Percentiles rank a stretch among this genome's conserved stretches.
Evolutionary conservation across 2,888 invertebrate genomes (phyloP).

Genomic region (Diloba caeruleocephala): DNA sequence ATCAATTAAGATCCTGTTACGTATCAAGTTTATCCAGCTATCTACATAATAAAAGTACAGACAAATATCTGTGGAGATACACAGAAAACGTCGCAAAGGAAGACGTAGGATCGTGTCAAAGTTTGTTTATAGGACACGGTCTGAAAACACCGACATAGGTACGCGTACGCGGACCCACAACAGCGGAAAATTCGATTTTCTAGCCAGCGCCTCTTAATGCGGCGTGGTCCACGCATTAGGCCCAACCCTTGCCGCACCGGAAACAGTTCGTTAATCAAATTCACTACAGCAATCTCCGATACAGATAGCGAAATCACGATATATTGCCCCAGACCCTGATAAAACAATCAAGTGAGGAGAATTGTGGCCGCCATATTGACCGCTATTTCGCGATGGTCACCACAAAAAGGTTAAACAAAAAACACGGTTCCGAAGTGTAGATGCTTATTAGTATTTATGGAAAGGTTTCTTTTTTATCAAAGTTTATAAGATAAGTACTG

Average conservation of each 20-base stretch:
- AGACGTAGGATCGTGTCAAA: conserved; percentile 55
- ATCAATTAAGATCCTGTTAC: conserved; percentile 25
- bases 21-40: conserved; percentile 14
- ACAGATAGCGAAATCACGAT: conserved; percentile 79
- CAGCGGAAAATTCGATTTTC: conserved; percentile 87
- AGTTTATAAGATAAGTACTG: conserved; percentile 16
- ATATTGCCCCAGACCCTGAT: conserved; percentile 72
- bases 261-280: conserved; percentile 83
- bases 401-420: conserved; percentile 32
- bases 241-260: conserved; percentile 78
- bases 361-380: conserved; percentile 46
- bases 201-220: conserved; percentile 79
- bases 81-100: conserved; percentile 33
- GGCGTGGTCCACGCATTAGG: conserved; percentile 71
- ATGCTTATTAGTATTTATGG: conserved; percentile 19
- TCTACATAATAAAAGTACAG: neutral
- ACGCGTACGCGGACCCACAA: conserved; percentile 67
- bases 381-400: conserved; percentile 30
- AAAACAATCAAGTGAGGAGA: conserved; percentile 66
- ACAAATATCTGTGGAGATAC: conserved; percentile 33
- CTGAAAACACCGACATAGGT: conserved; percentile 76
- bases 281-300: conserved; percentile 81
- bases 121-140: conserved; percentile 76
- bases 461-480: conserved; percentile 24
- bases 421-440: conserved; percentile 16